These are phyloP conservation scores for Drosophila hamatofila DNA, from an alignment of 2,888 invertebrate genomes.

Conservation along the genomic window DNA sequence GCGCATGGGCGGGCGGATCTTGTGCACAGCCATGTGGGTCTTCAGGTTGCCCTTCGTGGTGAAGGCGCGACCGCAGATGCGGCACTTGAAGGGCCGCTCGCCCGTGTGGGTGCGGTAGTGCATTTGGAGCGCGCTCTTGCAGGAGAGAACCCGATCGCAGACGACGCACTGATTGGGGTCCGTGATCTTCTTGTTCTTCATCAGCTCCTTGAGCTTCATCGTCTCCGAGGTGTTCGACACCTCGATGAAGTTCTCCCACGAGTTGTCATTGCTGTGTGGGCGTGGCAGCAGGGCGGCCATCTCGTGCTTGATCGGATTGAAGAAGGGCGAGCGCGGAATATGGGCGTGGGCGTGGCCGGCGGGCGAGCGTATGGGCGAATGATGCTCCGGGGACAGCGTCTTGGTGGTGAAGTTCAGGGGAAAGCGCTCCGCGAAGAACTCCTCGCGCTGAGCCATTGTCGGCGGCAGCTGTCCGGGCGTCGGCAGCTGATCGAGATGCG, in stretches of 20 bases:
- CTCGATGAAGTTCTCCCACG: conserved; percentile 99
- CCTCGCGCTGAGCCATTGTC: conserved; percentile 82
- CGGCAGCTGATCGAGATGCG: conserved; percentile 82
- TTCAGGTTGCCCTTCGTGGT: conserved; percentile 99
- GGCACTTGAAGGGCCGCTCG: conserved; percentile 94
- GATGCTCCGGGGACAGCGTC: conserved; percentile 82
- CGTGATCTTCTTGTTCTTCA: conserved; percentile 97
- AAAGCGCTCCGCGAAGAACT: conserved; percentile 83
- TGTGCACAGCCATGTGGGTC: conserved; percentile 99
- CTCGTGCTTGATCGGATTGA: conserved; percentile 85
- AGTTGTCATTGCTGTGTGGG: conserved; percentile 96
- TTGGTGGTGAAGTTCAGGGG: conserved; percentile 82
- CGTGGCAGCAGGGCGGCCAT: conserved; percentile 87
- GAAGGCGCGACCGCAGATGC: conserved; percentile 98
- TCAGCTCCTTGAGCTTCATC: conserved; percentile 97
- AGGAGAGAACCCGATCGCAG: conserved; percentile 97
- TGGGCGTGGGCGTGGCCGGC: conserved; percentile 77
- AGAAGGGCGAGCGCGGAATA: conserved; percentile 84
- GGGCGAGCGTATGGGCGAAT: conserved; percentile 84
- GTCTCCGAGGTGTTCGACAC: conserved; percentile 95
- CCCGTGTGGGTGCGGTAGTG: conserved; percentile 91
- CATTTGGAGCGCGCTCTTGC: conserved; percentile 99
- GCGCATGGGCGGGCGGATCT: conserved; percentile 96
- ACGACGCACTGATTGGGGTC: conserved; percentile 99
- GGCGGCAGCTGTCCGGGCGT: conserved; percentile 83